Conservation (phyloP, 1,140 invertebrate genomes). For the Drosophila repletoides region DNA sequence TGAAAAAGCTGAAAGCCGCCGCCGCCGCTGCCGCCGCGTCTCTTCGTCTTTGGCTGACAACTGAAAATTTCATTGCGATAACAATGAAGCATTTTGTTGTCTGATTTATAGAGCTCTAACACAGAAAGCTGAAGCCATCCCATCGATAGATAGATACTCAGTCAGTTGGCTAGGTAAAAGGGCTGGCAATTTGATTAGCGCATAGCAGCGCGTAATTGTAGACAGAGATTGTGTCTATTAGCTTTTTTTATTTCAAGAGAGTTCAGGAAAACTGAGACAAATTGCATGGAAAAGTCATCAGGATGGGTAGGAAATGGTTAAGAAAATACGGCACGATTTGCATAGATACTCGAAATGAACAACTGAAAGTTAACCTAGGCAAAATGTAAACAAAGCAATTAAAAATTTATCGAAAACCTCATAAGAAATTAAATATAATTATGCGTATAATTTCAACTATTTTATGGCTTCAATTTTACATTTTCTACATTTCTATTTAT, state of each 20-base stretch:
- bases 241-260: too few species aligned
- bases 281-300: conserved; percentile 17
- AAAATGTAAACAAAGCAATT: too few species aligned
- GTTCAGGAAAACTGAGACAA: conserved; percentile 25
- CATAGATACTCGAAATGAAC: not conserved
- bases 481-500: conserved; percentile 6
- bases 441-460: not conserved
- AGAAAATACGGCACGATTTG: too few species aligned
- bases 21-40: not conserved
- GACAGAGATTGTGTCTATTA: conserved; percentile 23
- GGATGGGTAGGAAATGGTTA: not conserved
- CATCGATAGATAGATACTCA: conserved; percentile 29
- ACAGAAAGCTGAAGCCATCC: not conserved
- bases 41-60: not conserved
- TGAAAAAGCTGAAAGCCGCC: too few species aligned
- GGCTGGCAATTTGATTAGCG: conserved; percentile 54
- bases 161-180: conserved; percentile 49
- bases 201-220: conserved; percentile 19
- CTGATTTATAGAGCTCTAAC: conserved; percentile 60
- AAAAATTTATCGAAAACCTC: too few species aligned
- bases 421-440: not conserved
- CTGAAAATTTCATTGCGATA: conserved; percentile 50
- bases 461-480: conserved; percentile 16
- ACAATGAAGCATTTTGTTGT: conserved; percentile 66
- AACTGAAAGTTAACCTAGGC: conserved; percentile 1